phyloP scores from a whole-genome alignment of 2,797 vertebrate species.

The Poecilia wingei region DNA sequence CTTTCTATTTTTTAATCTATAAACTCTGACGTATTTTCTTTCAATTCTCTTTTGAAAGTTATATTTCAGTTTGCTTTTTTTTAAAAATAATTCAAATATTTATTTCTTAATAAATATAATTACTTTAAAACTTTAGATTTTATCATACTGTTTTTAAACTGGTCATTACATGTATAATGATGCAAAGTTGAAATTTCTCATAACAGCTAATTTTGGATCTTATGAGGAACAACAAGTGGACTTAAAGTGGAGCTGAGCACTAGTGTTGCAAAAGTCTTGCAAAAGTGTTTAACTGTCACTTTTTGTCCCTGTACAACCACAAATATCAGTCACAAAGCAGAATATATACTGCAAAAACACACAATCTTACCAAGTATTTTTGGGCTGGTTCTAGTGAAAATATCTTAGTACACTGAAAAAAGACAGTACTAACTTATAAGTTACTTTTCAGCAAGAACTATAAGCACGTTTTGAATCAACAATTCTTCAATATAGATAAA shows the following conservation, averaged over 20 bases:
- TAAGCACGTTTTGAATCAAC: not conserved
- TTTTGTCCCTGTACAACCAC: not conserved
- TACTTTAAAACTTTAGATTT: not conserved
- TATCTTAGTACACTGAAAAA: not conserved
- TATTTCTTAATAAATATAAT: not conserved
- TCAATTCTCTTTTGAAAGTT: not conserved
- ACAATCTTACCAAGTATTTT: not conserved
- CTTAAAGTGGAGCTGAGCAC: not conserved
- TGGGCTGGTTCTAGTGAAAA: not conserved
- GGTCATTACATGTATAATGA: not conserved
- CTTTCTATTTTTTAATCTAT: not conserved
- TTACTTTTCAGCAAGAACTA: not conserved
- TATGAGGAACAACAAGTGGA: not conserved
- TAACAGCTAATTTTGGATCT: not conserved
- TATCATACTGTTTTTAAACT: not conserved
- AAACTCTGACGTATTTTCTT: not conserved
- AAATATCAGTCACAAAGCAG: not conserved
- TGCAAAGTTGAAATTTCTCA: not conserved
- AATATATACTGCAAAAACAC: not conserved
- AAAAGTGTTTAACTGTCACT: not conserved
- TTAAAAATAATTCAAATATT: not conserved
- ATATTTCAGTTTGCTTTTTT: not conserved
- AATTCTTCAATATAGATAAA: not conserved
- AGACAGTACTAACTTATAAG: not conserved
- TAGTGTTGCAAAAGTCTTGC: not conserved